Percentiles rank a stretch among this genome's conserved stretches.
phyloP scores from a whole-genome alignment of 2,113 vertebrate species.

The Sporophila hypoxantha region DNA sequence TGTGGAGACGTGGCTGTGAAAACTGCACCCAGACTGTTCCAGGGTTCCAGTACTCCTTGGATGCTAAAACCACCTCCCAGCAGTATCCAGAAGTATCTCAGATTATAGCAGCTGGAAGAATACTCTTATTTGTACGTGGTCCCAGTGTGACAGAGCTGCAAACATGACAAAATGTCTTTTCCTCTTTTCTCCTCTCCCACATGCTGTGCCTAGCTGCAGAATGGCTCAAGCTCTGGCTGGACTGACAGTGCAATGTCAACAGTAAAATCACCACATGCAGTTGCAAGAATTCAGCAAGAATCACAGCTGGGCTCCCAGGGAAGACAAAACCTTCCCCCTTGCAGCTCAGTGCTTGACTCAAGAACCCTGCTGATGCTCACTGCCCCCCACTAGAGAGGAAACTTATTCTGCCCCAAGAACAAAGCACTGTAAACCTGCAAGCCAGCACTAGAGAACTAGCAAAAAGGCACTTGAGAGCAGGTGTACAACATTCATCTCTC shows the following conservation, averaged over 20 bases:
- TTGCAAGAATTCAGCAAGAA: neutral
- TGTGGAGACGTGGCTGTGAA: neutral
- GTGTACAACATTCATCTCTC: neutral
- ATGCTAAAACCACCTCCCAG: neutral
- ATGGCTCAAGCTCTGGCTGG: neutral
- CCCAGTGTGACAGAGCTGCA: neutral
- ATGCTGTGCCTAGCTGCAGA: neutral
- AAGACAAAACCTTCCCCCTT: neutral
- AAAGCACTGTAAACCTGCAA: neutral
- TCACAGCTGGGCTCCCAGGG: neutral
- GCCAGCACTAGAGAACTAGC: neutral
- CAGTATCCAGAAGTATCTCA: neutral
- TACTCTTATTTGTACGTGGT: neutral
- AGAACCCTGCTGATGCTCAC: neutral
- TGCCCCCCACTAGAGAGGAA: neutral
- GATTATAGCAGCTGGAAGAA: neutral
- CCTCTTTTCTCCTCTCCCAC: neutral
- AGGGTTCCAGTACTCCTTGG: neutral
- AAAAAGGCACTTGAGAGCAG: slow-evolving; percentile 8
- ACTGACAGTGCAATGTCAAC: neutral
- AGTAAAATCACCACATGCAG: neutral
- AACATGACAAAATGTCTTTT: neutral
- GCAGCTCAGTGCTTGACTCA: neutral
- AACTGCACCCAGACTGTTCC: neutral
- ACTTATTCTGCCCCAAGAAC: neutral